Percentiles rank a stretch among this genome's conserved stretches.
Conservation (phyloP, 2,113 vertebrate genomes). For the Pteropus alecto region DNA sequence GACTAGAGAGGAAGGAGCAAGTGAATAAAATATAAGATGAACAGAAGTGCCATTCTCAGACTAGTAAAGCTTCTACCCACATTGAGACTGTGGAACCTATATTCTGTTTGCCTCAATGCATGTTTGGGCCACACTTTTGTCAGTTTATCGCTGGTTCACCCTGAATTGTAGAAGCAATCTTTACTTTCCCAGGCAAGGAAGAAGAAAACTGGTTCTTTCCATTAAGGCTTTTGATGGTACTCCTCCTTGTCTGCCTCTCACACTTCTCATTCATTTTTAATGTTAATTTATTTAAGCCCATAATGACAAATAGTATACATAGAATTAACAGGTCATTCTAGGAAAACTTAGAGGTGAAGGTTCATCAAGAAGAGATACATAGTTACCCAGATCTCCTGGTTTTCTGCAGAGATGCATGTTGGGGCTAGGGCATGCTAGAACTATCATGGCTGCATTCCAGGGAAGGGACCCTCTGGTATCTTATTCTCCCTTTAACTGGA, state of each 20-base stretch:
- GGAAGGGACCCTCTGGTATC: fast-evolving
- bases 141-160: background rate
- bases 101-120: background rate
- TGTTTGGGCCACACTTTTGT: background rate
- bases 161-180: background rate
- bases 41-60: fast-evolving
- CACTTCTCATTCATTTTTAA: background rate
- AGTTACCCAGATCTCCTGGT: background rate
- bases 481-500: background rate
- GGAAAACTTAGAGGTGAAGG: background rate
- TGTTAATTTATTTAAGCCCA: background rate
- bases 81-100: fast-evolving
- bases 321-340: background rate
- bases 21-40: constrained; percentile 46
- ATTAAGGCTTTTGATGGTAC: background rate
- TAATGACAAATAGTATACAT: background rate
- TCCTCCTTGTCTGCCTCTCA: background rate
- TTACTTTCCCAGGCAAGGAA: background rate
- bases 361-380: background rate
- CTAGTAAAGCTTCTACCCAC: background rate
- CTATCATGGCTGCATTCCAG: background rate
- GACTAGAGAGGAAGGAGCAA: constrained; percentile 7
- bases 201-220: background rate
- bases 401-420: background rate
- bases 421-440: background rate